Evolutionary conservation across 2,113 vertebrate genomes (phyloP).

Genomic region (Hiodon tergisus): DNA sequence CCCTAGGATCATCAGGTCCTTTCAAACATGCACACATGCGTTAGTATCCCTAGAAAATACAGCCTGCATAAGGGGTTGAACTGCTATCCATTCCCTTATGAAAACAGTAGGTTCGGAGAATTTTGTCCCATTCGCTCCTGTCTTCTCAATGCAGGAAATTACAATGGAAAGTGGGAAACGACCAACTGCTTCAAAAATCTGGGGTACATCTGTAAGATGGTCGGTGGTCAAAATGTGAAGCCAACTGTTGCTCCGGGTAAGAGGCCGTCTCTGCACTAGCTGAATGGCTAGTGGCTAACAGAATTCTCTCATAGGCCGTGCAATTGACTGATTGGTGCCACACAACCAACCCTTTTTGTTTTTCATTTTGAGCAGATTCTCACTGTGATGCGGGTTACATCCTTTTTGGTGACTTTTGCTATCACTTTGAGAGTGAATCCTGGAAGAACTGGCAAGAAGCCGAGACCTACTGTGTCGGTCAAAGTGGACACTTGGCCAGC

Average conservation of each 20-base stretch:
- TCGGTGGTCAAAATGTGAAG: conserved; percentile 60
- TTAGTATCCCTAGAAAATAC: too few relatives aligned
- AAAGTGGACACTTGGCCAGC: conserved; percentile 60
- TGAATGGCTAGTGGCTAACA: background rate
- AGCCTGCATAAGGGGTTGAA: too few relatives aligned
- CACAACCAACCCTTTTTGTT: background rate
- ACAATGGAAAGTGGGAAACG: conserved; percentile 66
- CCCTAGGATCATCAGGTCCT: too few relatives aligned
- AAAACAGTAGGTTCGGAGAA: background rate
- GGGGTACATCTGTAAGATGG: conserved; percentile 66
- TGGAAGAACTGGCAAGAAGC: conserved; percentile 57
- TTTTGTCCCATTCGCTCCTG: background rate
- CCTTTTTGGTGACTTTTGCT: conserved; percentile 58
- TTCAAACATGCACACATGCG: too few relatives aligned
- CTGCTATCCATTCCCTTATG: too few relatives aligned
- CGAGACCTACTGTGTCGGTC: conserved; percentile 43
- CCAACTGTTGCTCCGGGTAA: conserved; percentile 58
- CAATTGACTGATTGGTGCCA: background rate
- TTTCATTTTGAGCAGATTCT: conserved; percentile 38
- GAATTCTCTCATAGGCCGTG: background rate
- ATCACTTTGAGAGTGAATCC: conserved; percentile 55
- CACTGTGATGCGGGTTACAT: conserved; percentile 63
- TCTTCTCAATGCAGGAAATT: conserved; percentile 51
- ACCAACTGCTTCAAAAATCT: conserved; percentile 65
- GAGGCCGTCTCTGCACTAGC: conserved; percentile 7